Evolutionary conservation across 1,140 invertebrate species (phyloP), one percentile per base, ranked within the genome.

Genomic region (Manduca sexta): DNA sequence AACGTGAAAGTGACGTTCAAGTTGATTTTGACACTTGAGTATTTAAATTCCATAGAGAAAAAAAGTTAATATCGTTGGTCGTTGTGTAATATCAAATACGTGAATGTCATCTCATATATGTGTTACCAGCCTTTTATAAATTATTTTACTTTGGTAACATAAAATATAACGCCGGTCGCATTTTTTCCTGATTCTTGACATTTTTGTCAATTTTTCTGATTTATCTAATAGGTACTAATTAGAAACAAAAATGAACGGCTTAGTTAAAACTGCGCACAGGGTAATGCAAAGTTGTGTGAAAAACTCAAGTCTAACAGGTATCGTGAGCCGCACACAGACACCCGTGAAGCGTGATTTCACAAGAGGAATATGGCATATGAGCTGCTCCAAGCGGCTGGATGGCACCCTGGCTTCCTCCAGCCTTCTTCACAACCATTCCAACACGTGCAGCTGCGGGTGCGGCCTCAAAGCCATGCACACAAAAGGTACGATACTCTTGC

Each of bases 291-390:
- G 60, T 84, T 49, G 86, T 82, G 60, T 80, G 53, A 56, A 77
- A 88, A 56, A 88, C 78, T 63, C 87, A 60, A 59, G 48, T 82
- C 46, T 74, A 82, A 49, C 71, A 13, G 80, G 83, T n/a, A 69
- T 87, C 6, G 87, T 88, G 3, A 83, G 67, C 48, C 71, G 72
- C 2, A 70, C 59, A 54, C 82, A 77, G 68, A 73, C 80, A 5
- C 74, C 81, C 45, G 88, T 88, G 38, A 90, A 90, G 69, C 86
- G 88, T 60, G 90, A 92, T 82, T 88, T 90, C 45, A 86, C 89
- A 1, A 77, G 91, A 47, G 89, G 90, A 42, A 79, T 93, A 56
- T 93, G 92, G 92, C 91, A 91, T 85, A 89, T 91, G 88, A 90
- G 87, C 60, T 82, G 76, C 46, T 78, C 79, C 3, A 74, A 74